Base-by-base conservation (phyloP, 2,797 vertebrate genomes). In the Cyclura pinguis region DNA sequence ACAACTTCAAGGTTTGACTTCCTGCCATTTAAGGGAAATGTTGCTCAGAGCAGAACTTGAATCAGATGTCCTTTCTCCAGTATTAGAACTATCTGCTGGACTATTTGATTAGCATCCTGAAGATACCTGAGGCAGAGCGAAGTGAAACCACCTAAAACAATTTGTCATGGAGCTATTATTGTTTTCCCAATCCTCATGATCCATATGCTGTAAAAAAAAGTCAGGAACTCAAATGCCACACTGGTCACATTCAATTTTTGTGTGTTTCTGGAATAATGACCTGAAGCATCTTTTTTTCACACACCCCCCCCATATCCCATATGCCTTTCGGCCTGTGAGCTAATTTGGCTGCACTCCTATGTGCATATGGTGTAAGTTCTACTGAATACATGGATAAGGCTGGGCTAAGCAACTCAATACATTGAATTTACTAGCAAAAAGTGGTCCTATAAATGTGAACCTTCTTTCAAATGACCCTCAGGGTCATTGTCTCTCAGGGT, bases 381-480 rank as follows among this genome's bases (percentile, higher is more conserved):
- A 72, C 38, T 67, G 57, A 42, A 83, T 67, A 67, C 8, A 83
- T 47, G n/a, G 27, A 38, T 67, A 32, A 64, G 29, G 59, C 47
- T 78, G n/a, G 7, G 14, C 64, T 18, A 8, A 0, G 1, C 32
- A 50, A 50, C 29, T 59, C 27, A 12, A 73, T 5, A 59, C 35
- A 83, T 38, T 1, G n/a, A 55, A 59, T 9, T 81, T 18, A 2
- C 29, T 62, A 59, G 0, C 35, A 82, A 84, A 89, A 69, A 59
- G 90, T 88, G 87, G 52, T 84, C 81, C 80, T 85, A 69, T 18
- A 87, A 52, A 90, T 52, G 57, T 73, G 91, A 90, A 35, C 12
- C 38, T 87, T 47, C 57, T 87, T 82, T 80, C 80, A 91, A 86
- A 91, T 91, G 50, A 14, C 77, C 38, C 35, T 84, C 88, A 77